Evolutionary conservation across 2,888 invertebrate species (phyloP).

Genomic region (Agriopis aurantiaria): DNA sequence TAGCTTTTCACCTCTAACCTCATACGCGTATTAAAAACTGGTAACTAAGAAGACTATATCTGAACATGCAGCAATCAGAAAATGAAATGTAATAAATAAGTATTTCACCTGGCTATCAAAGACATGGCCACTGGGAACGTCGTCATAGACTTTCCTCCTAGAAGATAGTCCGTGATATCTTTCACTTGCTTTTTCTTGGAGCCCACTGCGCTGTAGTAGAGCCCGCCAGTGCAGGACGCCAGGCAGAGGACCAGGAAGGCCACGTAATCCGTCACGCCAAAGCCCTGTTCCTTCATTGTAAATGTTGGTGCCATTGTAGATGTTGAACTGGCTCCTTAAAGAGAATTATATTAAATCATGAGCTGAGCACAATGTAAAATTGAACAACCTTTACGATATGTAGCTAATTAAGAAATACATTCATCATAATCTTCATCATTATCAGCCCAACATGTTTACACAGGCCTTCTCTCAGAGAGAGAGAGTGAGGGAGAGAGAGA

Average conservation of each 20-base stretch:
- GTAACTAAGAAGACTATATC: no score
- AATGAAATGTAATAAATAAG: not conserved
- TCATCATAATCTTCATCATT: no score
- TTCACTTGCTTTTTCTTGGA: conserved; percentile 82
- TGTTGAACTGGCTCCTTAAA: conserved; percentile 34
- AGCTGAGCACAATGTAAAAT: not conserved
- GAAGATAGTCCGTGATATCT: conserved; percentile 90
- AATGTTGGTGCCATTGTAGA: conserved; percentile 65
- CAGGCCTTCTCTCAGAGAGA: no score
- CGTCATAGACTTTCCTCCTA: conserved; percentile 91
- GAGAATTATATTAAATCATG: conserved; percentile 8
- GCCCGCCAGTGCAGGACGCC: conserved; percentile 91
- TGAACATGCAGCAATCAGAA: not conserved
- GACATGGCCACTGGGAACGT: conserved; percentile 95
- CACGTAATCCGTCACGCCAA: conserved; percentile 84
- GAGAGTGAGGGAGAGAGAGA: no score
- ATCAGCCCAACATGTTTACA: no score
- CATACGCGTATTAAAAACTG: not conserved
- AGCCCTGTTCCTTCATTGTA: conserved; percentile 76
- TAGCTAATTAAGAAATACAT: not conserved
- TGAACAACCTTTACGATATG: not conserved
- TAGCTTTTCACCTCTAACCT: not conserved
- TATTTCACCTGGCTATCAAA: conserved; percentile 91
- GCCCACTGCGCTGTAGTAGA: conserved; percentile 88
- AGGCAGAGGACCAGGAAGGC: conserved; percentile 90